Evolutionary conservation across 2,113 vertebrate genomes (phyloP), one percentile per base, ranked within the genome.

Genomic region (Prochilodus magdalenae): DNA sequence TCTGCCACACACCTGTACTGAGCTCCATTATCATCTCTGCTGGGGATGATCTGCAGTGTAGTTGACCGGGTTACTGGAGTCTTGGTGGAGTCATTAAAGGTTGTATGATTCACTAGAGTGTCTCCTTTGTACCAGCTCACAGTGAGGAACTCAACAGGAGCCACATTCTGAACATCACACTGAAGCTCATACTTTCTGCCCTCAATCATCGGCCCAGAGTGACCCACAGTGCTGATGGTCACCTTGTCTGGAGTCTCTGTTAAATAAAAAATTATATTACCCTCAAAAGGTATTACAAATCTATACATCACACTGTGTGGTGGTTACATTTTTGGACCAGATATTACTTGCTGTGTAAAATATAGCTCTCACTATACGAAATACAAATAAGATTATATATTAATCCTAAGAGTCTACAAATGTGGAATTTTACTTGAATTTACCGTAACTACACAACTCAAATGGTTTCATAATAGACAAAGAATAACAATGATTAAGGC

Each of bases 221-320:
- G 59, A 16, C 20, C 2, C 26, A 79, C 12, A 29, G 5, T 27
- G 0, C 4, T 57, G 69, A 94, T 77, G 20, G 82, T 84, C 26
- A 92, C 89, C 5, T 7, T 84, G 73, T 92, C 91, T 65, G 93
- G 90, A 33, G 29, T 75, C 87, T 93, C 93, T 94, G 81, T 51
- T 3, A 14, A 84, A 62, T 63, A 5, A 24, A 85, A 72, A 63
- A 60, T n/a, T 22, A 1, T 26, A 26, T 3, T 26, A 3, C 16
- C 22, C 53, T 18, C 49, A 51, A 51, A 51, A 49, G 47, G 14
- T 14, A 13, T 49, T 49, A 49, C 33, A 36, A 36, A 36, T 36
- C 33, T 36, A 49, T 14, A 1, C 8, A 49, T 49, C 7, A 2
- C 13, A 49, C 1, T 7, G 13, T 49, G 47, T 49, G 47, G 13